A percentile compares a stretch with the other conserved stretches of the same genome.
Evolutionary conservation across 2,888 invertebrate genomes (phyloP).

Genomic region (Microctonus hyperodae): DNA sequence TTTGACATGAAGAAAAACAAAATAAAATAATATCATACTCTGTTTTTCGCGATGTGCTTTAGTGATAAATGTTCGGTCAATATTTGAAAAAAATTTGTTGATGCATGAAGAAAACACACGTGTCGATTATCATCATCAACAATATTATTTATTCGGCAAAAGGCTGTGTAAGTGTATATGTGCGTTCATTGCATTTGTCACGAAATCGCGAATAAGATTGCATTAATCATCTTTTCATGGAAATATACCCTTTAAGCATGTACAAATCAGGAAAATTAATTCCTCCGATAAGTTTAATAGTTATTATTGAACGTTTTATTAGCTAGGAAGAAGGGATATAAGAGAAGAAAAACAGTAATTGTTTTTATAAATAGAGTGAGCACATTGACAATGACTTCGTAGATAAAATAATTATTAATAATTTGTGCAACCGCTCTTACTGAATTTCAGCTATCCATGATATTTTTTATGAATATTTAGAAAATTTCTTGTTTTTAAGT

Average conservation of each 20-base stretch:
- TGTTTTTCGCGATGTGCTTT: background rate
- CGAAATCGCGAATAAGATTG: background rate
- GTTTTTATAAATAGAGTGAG: background rate
- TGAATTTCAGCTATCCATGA: constrained; percentile 4
- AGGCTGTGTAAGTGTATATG: background rate
- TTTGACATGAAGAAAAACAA: background rate
- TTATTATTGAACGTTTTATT: background rate
- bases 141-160: background rate
- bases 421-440: background rate
- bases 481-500: background rate
- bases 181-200: constrained; percentile 14
- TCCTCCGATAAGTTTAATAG: background rate
- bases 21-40: too few species aligned
- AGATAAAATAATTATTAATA: background rate
- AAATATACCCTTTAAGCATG: background rate
- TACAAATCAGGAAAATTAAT: background rate
- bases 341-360: background rate
- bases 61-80: background rate
- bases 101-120: background rate
- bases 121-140: background rate
- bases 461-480: background rate
- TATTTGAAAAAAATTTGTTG: background rate
- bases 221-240: background rate
- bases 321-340: background rate
- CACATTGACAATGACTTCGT: background rate